These are phyloP conservation scores for Lysandra bellargus DNA, from an alignment of 2,888 invertebrate species.

Conservation along the genomic window DNA sequence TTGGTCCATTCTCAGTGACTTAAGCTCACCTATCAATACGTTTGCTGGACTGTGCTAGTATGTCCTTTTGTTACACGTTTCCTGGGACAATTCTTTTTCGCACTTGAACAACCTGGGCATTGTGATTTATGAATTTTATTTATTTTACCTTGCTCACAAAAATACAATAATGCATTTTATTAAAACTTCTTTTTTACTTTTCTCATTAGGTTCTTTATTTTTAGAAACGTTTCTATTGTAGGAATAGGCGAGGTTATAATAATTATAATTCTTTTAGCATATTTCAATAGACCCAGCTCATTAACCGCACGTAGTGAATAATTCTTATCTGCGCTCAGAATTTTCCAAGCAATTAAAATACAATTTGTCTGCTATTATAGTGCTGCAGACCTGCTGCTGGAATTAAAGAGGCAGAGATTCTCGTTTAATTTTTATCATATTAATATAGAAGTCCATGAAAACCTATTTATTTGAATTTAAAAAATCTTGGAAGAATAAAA, in stretches of 20 bases:
- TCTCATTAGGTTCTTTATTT: not conserved
- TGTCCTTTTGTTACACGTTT: constrained; percentile 15
- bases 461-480: not conserved
- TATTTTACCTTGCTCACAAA: not conserved
- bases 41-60: constrained; percentile 15
- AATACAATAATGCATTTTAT: not conserved
- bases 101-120: constrained; percentile 10
- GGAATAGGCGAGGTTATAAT: not conserved
- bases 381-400: not conserved
- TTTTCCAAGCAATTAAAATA: constrained; percentile 23
- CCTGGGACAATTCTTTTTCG: constrained; percentile 15
- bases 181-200: not conserved
- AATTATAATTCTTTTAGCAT: constrained; percentile 5
- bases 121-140: constrained; percentile 14
- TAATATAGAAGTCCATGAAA: not conserved
- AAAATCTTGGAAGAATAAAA: not conserved
- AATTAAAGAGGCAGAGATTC: not conserved
- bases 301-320: constrained; percentile 18
- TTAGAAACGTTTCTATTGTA: not conserved
- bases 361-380: not conserved
- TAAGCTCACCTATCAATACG: constrained; percentile 38
- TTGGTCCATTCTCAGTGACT: constrained; percentile 46
- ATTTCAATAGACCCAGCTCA: not conserved
- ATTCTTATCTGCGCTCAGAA: constrained; percentile 4
- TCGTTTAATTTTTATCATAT: not conserved